These are phyloP conservation scores for Nesometra sesokonis DNA, from an alignment of 35 echinoderm and acorn worm species.

Conservation along the genomic window DNA sequence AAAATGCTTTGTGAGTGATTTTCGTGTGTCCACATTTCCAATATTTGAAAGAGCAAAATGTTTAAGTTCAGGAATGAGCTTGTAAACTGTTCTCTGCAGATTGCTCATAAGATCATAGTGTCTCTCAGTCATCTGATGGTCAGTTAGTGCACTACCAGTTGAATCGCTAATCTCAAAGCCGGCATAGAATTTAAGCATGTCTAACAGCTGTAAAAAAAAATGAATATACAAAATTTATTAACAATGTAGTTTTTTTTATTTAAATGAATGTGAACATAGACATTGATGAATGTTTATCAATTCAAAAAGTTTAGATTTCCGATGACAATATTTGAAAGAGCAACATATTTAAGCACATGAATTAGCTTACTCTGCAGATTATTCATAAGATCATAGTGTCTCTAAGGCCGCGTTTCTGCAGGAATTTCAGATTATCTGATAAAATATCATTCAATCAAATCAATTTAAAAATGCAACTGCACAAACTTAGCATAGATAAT, in stretches of 20 bases:
- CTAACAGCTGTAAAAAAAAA: conserved; percentile 44
- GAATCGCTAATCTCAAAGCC: conserved; percentile 97
- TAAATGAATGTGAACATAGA: background rate
- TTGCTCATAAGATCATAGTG: conserved; percentile 88
- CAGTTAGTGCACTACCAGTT: conserved; percentile 80
- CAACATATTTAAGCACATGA: conserved; percentile 72
- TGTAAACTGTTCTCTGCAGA: conserved; percentile 89
- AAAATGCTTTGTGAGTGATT: conserved; percentile 73
- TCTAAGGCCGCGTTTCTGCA: too few relatives aligned
- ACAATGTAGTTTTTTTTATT: background rate
- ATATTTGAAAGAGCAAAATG: conserved; percentile 90
- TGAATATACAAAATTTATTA: background rate
- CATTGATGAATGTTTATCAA: conserved; percentile 54
- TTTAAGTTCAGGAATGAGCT: conserved; percentile 83
- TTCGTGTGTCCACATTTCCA: conserved; percentile 77
- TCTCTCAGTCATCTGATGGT: conserved; percentile 95
- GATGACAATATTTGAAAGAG: conserved; percentile 90
- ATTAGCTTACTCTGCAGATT: conserved; percentile 89
- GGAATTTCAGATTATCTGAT: too few relatives aligned
- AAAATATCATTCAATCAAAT: too few relatives aligned
- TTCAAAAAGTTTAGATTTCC: conserved; percentile 77
- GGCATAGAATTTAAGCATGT: conserved; percentile 82
- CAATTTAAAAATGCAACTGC: too few relatives aligned
- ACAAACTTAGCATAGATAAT: too few relatives aligned
- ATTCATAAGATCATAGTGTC: conserved; percentile 85